Percentiles rank a stretch among this genome's conserved stretches.
Conservation (phyloP, 2,797 vertebrate genomes). For the Myiotriccus ornatus region DNA sequence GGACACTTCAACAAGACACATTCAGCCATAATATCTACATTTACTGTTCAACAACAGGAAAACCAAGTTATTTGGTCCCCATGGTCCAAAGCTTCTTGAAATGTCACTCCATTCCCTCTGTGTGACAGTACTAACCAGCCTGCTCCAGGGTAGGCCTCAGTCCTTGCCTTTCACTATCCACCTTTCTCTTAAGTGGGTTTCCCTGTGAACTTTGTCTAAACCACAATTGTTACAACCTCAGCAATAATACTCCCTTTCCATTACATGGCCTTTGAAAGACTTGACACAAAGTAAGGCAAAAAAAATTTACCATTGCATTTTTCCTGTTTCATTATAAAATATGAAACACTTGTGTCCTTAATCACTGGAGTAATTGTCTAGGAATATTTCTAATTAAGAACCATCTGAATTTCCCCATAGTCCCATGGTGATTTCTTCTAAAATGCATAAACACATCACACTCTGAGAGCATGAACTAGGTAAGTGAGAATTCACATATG, state of each 20-base stretch:
- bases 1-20: background rate
- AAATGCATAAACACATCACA: rapidly evolving
- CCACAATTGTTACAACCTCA: background rate
- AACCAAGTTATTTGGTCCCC: background rate
- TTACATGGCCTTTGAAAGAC: rapidly evolving
- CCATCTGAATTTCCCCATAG: background rate
- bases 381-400: background rate
- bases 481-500: background rate
- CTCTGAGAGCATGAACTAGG: rapidly evolving
- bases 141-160: background rate
- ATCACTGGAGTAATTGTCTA: background rate
- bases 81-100: background rate
- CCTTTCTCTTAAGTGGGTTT: background rate
- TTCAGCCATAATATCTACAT: background rate
- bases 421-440: background rate
- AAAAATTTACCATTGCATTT: background rate
- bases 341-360: background rate
- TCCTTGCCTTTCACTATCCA: background rate
- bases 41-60: background rate
- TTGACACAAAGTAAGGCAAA: background rate
- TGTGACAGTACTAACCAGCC: background rate
- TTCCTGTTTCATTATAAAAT: background rate
- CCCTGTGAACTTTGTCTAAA: background rate
- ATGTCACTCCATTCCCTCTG: background rate
- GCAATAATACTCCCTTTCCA: background rate